phyloP scores from a whole-genome alignment of 2,797 vertebrate species.

The Gastrophryne carolinensis region DNA sequence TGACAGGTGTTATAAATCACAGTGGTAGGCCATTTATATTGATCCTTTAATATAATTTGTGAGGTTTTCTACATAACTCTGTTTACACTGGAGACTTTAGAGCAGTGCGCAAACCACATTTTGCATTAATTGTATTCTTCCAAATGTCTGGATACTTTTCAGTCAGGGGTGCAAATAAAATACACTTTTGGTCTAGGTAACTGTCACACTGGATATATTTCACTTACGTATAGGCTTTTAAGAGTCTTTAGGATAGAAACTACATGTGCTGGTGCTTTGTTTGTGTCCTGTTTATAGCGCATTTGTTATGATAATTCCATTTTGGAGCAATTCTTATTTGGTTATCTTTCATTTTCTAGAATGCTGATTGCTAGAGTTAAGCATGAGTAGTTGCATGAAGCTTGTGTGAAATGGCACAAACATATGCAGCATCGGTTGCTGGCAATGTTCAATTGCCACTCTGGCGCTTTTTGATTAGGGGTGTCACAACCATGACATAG shows the following conservation, averaged over 20 bases:
- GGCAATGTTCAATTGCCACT: too few species aligned
- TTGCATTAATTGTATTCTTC: not conserved
- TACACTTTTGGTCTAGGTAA: not conserved
- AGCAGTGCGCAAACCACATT: not conserved
- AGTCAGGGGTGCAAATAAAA: not conserved
- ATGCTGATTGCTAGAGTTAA: too few species aligned
- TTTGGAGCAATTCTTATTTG: too few species aligned
- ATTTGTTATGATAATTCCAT: too few species aligned
- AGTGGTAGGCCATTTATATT: not conserved
- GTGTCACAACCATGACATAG: too few species aligned
- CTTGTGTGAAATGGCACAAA: too few species aligned
- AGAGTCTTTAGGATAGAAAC: not conserved
- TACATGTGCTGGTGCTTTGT: too few species aligned
- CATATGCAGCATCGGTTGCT: too few species aligned
- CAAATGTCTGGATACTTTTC: not conserved
- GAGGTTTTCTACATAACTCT: not conserved
- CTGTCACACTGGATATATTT: not conserved
- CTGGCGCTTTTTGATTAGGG: too few species aligned
- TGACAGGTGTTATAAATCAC: constrained; percentile 1
- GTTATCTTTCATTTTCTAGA: too few species aligned
- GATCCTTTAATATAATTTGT: constrained; percentile 4
- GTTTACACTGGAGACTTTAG: constrained; percentile 1
- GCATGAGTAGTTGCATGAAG: too few species aligned
- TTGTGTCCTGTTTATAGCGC: too few species aligned
- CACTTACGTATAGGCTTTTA: not conserved